Base-by-base conservation (phyloP, 1,140 invertebrate species). In the Druon quercuslanigerum region DNA sequence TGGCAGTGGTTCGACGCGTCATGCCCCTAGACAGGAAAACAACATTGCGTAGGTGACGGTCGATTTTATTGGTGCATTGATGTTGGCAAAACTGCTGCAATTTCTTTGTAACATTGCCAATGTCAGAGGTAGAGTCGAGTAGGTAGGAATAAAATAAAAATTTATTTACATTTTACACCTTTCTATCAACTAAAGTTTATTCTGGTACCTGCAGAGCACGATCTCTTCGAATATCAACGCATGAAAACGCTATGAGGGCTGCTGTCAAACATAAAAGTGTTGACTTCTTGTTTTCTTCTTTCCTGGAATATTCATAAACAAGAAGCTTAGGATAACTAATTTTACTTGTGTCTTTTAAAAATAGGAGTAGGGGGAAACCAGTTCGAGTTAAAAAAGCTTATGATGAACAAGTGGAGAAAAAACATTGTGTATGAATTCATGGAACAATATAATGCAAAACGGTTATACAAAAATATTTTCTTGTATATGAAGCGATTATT, bases 41-140 rank as follows among this genome's bases (percentile, higher is more conserved):
- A 71, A 46, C 46, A 74, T 46, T 73, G 76, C 70, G 82, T 84
- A 75, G 83, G 80, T 73, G 82, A 74, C 78, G 71, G 56, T 54
- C 80, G 73, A 84, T 52, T 84, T 84, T 84, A 84, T 84, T 84
- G 80, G 25, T 66, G 60, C 33, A 66, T 66, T 33, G 60, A 66
- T 33, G 25, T 66, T 66, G 40, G 57, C 19, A 66, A 40, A 13
- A 25, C 19, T 40, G 60, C 14, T 16, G 60, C 60, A 66, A 40
- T 66, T 66, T 66, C 60, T 66, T 66, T 2, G 60, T 46, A 66
- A 66, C 33, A 66, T 66, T 33, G 25, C 46, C 60, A 66, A 25
- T 33, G 57, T 66, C 33, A 66, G 12, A 66, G 57, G 16, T 66
- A 66, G 20, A 66, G 57, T 66, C 20, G 20, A 66, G 20, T 66